These are phyloP conservation scores for Tenthredo amoena DNA, from an alignment of 2,888 invertebrate species.

Conservation along the genomic window DNA sequence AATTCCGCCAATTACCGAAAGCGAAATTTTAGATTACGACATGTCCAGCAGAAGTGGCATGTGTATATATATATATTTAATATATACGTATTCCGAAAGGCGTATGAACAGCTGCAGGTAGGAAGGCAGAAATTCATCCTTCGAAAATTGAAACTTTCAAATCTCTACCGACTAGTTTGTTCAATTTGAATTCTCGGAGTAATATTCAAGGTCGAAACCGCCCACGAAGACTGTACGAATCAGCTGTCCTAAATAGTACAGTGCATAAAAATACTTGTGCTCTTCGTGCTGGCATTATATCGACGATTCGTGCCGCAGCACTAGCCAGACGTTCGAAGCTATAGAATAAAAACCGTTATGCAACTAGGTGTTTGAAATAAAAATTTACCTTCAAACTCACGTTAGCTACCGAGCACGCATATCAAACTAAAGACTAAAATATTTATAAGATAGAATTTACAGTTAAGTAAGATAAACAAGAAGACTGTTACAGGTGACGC, in stretches of 20 bases:
- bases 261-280: constrained; percentile 31
- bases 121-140: not conserved
- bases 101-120: not conserved
- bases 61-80: too few species aligned
- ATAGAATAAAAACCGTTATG: constrained; percentile 7
- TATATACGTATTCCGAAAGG: not conserved
- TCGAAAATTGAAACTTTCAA: not conserved
- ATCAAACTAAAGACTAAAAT: not conserved
- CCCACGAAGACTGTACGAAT: constrained; percentile 27
- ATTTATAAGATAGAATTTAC: not conserved
- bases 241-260: constrained; percentile 47
- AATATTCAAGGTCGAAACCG: constrained; percentile 35
- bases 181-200: constrained; percentile 1
- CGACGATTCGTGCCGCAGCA: not conserved
- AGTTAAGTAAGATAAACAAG: not conserved
- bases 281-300: constrained; percentile 9
- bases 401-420: not conserved
- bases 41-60: not conserved
- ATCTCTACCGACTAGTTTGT: not conserved
- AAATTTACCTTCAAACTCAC: not conserved
- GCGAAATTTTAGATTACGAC: not conserved
- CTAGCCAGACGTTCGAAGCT: constrained; percentile 1
- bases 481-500: not conserved
- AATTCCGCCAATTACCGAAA: not conserved
- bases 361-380: not conserved